Evolutionary conservation across 2,797 vertebrate genomes (phyloP).

Genomic region (Sebastes matsubarae): DNA sequence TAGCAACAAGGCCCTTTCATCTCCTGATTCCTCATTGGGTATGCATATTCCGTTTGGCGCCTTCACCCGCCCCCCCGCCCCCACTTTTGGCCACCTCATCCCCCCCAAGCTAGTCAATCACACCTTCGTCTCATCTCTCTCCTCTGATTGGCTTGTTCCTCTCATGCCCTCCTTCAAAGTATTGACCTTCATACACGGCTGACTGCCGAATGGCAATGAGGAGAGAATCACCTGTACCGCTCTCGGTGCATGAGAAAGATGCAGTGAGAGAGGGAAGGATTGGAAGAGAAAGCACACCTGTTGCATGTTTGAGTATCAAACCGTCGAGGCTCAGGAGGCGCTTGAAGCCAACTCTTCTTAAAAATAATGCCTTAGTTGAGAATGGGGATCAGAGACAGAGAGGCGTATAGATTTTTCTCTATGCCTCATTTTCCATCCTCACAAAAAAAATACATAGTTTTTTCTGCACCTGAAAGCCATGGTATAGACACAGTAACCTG

Average conservation of each 20-base stretch:
- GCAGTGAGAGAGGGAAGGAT: not conserved
- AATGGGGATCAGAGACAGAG: constrained; percentile 28
- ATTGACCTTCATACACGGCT: constrained; percentile 73
- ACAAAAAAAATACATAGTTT: not conserved
- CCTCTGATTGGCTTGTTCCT: constrained; percentile 75
- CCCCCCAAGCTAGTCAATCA: constrained; percentile 69
- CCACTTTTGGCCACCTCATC: not conserved
- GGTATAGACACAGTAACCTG: not conserved
- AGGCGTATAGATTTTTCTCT: constrained; percentile 32
- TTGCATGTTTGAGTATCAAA: constrained; percentile 52
- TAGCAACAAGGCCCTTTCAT: constrained; percentile 77
- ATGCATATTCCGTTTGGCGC: constrained; percentile 72
- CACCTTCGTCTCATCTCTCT: constrained; percentile 65
- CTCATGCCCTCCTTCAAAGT: constrained; percentile 65
- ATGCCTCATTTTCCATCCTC: constrained; percentile 3
- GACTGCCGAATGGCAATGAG: constrained; percentile 71
- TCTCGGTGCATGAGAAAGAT: constrained; percentile 24
- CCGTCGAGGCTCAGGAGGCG: constrained; percentile 14
- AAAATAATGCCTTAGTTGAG: constrained; percentile 34
- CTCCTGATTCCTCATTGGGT: constrained; percentile 67
- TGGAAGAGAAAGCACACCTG: constrained; percentile 53
- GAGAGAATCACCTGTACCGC: constrained; percentile 57
- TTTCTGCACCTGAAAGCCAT: not conserved
- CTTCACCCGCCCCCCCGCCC: not conserved
- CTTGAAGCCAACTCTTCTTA: constrained; percentile 9